Conservation (phyloP, 1,140 invertebrate genomes). For the Drosophila pseudoananassae region DNA sequence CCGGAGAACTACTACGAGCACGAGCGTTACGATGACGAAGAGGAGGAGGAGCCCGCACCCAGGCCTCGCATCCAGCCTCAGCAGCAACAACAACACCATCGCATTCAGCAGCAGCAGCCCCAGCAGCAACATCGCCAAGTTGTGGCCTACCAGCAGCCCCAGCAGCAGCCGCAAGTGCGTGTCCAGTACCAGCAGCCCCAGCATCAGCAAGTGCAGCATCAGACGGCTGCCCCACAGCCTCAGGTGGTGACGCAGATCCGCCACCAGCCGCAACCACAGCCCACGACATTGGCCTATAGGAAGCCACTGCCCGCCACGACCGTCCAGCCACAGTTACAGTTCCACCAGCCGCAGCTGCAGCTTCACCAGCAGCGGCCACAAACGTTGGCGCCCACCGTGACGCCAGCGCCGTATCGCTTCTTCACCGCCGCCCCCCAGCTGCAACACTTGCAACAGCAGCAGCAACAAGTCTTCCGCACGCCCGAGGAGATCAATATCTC, state of each 20-base stretch:
- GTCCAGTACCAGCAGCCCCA: conserved; percentile 50
- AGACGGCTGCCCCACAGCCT: conserved; percentile 50
- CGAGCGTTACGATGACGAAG: conserved; percentile 87
- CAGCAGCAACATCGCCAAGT: conserved; percentile 43
- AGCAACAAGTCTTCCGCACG: conserved; percentile 90
- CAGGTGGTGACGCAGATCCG: conserved; percentile 70
- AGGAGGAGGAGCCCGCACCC: conserved; percentile 84
- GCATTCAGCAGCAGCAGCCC: conserved; percentile 38
- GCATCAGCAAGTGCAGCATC: conserved; percentile 36
- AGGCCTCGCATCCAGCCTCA: conserved; percentile 75
- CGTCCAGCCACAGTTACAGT: conserved; percentile 73
- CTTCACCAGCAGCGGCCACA: conserved; percentile 59
- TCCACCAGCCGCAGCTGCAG: conserved; percentile 58
- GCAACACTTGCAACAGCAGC: conserved; percentile 82
- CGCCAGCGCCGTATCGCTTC: conserved; percentile 82
- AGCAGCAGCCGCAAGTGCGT: conserved; percentile 51
- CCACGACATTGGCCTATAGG: conserved; percentile 72
- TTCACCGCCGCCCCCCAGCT: conserved; percentile 74
- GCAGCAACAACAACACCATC: conserved; percentile 72
- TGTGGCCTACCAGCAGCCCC: conserved; percentile 78
- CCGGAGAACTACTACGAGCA: conserved; percentile 90
- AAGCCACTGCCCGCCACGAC: conserved; percentile 74
- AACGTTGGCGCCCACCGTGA: conserved; percentile 71
- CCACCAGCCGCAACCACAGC: conserved; percentile 67
- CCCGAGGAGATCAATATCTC: conserved; percentile 94